Percentiles rank a stretch among this genome's conserved stretches.
Conservation (phyloP, 2,888 invertebrate species). For the Peribatodes rhomboidaria region DNA sequence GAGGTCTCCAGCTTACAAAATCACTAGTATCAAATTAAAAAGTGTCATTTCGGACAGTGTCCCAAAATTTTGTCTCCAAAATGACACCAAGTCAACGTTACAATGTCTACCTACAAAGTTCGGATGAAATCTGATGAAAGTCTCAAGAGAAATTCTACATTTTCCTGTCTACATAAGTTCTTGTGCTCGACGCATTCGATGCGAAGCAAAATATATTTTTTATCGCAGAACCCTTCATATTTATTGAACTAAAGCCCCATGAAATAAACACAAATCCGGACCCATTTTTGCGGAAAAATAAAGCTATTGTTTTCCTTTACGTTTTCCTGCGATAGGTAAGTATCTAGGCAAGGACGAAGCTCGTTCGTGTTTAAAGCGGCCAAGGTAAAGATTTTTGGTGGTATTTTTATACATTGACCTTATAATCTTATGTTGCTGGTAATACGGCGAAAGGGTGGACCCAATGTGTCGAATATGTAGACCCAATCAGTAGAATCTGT, state of each 20-base stretch:
- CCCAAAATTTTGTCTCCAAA: too few species aligned
- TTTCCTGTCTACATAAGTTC: too few species aligned
- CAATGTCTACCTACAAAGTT: too few species aligned
- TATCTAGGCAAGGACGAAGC: conserved; percentile 1
- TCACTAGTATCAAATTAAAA: too few species aligned
- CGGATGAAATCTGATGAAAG: too few species aligned
- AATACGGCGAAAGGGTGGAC: too few species aligned
- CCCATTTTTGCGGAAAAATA: conserved; percentile 26
- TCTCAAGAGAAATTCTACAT: too few species aligned
- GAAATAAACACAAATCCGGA: conserved; percentile 31
- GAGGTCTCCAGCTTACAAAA: too few species aligned
- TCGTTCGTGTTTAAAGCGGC: background rate
- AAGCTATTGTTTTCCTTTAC: conserved; percentile 23
- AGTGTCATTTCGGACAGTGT: too few species aligned
- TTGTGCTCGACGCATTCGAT: background rate
- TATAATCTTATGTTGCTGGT: background rate
- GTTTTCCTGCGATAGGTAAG: conserved; percentile 11
- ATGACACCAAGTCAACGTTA: too few species aligned
- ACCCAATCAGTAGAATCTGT: too few species aligned
- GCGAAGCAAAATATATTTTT: conserved; percentile 11
- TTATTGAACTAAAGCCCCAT: conserved; percentile 27
- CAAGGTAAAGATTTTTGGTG: background rate
- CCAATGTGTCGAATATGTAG: too few species aligned
- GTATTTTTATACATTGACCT: background rate
- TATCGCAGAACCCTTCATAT: conserved; percentile 23